phyloP scores from a whole-genome alignment of 2,113 vertebrate genomes.

The Pholis gunnellus region DNA sequence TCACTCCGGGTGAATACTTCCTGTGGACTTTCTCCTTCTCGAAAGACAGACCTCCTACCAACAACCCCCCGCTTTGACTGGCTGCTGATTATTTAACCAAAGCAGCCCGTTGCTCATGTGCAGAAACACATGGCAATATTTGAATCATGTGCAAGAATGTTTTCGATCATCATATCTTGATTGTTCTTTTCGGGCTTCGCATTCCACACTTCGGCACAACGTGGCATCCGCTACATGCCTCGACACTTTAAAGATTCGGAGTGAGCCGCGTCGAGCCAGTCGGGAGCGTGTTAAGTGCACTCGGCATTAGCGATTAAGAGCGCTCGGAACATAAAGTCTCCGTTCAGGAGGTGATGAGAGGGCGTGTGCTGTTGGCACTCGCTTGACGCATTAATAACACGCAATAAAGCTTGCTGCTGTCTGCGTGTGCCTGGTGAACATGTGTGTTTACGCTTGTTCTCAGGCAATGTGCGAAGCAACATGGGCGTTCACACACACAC shows the following conservation, averaged over 20 bases:
- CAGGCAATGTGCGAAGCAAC: constrained; percentile 54
- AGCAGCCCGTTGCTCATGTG: not conserved
- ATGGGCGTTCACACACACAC: constrained; percentile 14
- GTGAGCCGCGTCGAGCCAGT: constrained; percentile 37
- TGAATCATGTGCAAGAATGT: constrained; percentile 14
- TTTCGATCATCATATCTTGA: constrained; percentile 9
- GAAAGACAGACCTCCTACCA: not conserved
- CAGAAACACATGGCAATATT: constrained; percentile 8
- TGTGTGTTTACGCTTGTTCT: constrained; percentile 57
- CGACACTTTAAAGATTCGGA: constrained; percentile 37
- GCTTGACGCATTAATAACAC: constrained; percentile 41
- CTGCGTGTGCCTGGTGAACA: constrained; percentile 34
- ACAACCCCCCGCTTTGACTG: not conserved
- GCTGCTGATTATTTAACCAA: not conserved
- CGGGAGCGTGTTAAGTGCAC: constrained; percentile 67
- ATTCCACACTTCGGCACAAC: not conserved
- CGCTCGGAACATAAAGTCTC: constrained; percentile 51
- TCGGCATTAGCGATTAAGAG: constrained; percentile 61
- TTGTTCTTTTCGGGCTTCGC: not conserved
- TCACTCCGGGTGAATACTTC: not conserved
- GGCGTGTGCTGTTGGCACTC: constrained; percentile 40
- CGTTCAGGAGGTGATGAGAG: constrained; percentile 53
- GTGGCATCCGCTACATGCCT: constrained; percentile 32
- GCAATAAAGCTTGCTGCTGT: not conserved
- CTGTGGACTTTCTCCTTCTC: not conserved